These are phyloP conservation scores for Eptesicus fuscus DNA, from an alignment of 2,113 vertebrate genomes.

Conservation along the genomic window DNA sequence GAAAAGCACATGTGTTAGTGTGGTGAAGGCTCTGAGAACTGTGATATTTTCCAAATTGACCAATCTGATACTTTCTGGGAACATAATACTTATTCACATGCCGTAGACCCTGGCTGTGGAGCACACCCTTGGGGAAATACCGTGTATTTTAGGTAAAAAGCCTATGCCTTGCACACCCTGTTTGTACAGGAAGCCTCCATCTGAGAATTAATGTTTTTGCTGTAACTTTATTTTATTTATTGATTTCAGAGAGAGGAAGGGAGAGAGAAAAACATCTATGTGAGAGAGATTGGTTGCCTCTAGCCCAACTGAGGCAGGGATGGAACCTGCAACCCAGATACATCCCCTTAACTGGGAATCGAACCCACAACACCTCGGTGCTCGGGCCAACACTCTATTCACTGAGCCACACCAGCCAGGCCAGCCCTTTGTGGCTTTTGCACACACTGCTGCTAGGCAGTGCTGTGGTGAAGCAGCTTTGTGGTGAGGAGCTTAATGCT, in stretches of 20 bases:
- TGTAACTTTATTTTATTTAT: too few species aligned
- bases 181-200: not conserved
- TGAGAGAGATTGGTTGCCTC: too few species aligned
- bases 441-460: not conserved
- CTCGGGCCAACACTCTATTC: too few species aligned
- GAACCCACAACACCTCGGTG: too few species aligned
- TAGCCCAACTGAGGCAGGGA: too few species aligned
- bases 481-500: not conserved
- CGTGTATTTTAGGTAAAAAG: not conserved
- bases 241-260: too few species aligned
- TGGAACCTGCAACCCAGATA: too few species aligned
- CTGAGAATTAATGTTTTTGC: not conserved
- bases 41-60: not conserved
- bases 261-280: too few species aligned
- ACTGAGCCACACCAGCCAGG: too few species aligned
- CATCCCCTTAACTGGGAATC: too few species aligned
- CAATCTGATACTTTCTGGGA: not conserved
- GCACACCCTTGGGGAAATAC: not conserved
- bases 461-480: not conserved
- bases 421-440: rapidly evolving
- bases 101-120: not conserved
- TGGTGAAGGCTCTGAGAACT: not conserved
- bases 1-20: not conserved
- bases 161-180: not conserved
- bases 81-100: not conserved